Evolutionary conservation across 1,140 invertebrate genomes (phyloP).

Genomic region (Scaptodrosophila lebanonensis): DNA sequence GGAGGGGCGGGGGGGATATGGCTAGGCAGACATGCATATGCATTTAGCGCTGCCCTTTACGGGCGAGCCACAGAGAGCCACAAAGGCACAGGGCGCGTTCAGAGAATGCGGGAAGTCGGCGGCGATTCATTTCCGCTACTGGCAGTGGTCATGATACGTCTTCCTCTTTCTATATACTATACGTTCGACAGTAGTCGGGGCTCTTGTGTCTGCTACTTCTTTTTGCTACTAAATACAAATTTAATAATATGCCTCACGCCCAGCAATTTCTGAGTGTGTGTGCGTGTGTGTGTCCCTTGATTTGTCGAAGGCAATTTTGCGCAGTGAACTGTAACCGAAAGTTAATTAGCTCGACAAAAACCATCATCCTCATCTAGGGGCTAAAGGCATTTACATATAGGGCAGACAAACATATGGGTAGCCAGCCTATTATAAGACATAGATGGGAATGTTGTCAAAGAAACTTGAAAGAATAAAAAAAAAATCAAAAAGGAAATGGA

Average conservation of each 20-base stretch:
- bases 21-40: too few species aligned
- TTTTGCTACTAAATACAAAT: constrained; percentile 34
- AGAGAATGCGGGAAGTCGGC: constrained; percentile 36
- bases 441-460: constrained; percentile 10
- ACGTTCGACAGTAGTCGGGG: constrained; percentile 23
- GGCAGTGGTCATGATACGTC: too few species aligned
- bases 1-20: too few species aligned
- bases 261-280: background rate
- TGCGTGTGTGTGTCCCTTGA: constrained; percentile 24
- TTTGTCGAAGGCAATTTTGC: constrained; percentile 41
- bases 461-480: constrained; percentile 5
- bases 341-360: constrained; percentile 66
- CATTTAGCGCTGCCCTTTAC: too few species aligned
- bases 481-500: constrained; percentile 15
- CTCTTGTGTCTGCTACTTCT: constrained; percentile 6
- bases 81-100: constrained; percentile 11
- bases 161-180: too few species aligned
- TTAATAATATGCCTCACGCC: constrained; percentile 37
- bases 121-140: constrained; percentile 66
- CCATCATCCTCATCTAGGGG: constrained; percentile 24
- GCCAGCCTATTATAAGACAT: background rate
- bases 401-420: constrained; percentile 43
- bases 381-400: constrained; percentile 28
- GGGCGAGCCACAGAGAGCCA: too few species aligned
- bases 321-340: constrained; percentile 71